Evolutionary conservation across 2,797 vertebrate genomes (phyloP).

Genomic region (Helostoma temminkii): DNA sequence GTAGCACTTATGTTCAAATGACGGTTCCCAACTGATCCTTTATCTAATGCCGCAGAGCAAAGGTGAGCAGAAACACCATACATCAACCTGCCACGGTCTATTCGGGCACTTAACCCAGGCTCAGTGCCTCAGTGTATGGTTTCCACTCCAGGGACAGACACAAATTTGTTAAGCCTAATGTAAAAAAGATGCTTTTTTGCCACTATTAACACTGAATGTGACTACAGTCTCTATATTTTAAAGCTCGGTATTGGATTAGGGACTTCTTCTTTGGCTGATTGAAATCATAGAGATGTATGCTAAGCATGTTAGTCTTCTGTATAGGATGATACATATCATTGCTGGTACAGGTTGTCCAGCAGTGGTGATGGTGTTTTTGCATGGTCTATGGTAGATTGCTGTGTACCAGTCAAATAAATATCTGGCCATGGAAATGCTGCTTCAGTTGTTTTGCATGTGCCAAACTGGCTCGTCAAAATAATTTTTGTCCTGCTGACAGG

Average conservation of each 20-base stretch:
- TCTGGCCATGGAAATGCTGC: background rate
- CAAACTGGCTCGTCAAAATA: too few species aligned
- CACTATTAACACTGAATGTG: background rate
- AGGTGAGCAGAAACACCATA: constrained; percentile 74
- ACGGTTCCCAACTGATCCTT: constrained; percentile 67
- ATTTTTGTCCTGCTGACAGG: constrained; percentile 65
- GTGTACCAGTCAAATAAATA: background rate
- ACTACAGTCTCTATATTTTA: too few species aligned
- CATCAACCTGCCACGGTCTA: constrained; percentile 73
- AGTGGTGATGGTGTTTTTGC: too few species aligned
- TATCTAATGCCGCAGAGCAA: constrained; percentile 73
- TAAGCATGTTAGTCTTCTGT: background rate
- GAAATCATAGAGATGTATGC: background rate
- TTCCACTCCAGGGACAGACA: constrained; percentile 20
- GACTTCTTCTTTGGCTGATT: background rate
- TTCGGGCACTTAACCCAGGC: constrained; percentile 46
- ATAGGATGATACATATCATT: too few species aligned
- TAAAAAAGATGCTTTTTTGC: background rate
- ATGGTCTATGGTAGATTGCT: background rate
- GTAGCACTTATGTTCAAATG: constrained; percentile 42
- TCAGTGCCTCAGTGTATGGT: constrained; percentile 14
- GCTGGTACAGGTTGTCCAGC: too few species aligned
- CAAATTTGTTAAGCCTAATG: constrained; percentile 7
- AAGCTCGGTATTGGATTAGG: background rate
- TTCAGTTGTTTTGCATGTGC: background rate